phyloP scores from a whole-genome alignment of 2,888 invertebrate genomes.

The Dendrolimus houi region DNA sequence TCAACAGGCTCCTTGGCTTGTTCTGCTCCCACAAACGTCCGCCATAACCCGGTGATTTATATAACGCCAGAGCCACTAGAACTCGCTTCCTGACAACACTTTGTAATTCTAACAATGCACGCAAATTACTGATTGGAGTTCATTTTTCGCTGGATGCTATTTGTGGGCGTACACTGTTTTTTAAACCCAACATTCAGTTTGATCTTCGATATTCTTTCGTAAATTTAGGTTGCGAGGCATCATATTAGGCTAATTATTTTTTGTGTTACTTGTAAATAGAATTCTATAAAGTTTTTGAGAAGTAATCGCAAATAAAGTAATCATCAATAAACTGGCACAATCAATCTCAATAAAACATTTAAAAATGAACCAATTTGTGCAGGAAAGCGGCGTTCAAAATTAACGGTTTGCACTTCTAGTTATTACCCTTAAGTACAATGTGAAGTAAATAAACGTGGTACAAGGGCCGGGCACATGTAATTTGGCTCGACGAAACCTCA shows the following conservation, averaged over 20 bases:
- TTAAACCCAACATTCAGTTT: constrained; percentile 3
- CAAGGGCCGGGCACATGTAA: constrained; percentile 60
- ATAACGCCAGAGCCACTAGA: constrained; percentile 31
- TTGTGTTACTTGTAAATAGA: no score
- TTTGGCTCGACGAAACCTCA: constrained; percentile 68
- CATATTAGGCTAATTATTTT: no score
- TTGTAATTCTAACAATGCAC: constrained; percentile 20
- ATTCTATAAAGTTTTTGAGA: not conserved
- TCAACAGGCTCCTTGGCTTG: constrained; percentile 58
- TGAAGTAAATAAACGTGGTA: constrained; percentile 69
- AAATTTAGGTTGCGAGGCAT: not conserved
- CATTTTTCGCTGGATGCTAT: constrained; percentile 25
- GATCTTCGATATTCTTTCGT: not conserved
- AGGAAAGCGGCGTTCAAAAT: constrained; percentile 53
- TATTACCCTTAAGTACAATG: constrained; percentile 73
- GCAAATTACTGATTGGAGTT: constrained; percentile 24
- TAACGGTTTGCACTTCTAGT: constrained; percentile 58
- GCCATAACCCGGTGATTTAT: constrained; percentile 45
- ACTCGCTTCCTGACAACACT: constrained; percentile 22
- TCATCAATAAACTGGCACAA: constrained; percentile 28
- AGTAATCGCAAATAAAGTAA: constrained; percentile 22
- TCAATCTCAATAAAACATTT: constrained; percentile 39
- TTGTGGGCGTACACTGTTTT: constrained; percentile 27
- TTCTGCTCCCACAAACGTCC: constrained; percentile 45
- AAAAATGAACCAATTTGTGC: constrained; percentile 44